Evolutionary conservation across 2,888 invertebrate species (phyloP), one percentile per base, ranked within the genome.

Genomic region (Caenorhabditis sulstoni): DNA sequence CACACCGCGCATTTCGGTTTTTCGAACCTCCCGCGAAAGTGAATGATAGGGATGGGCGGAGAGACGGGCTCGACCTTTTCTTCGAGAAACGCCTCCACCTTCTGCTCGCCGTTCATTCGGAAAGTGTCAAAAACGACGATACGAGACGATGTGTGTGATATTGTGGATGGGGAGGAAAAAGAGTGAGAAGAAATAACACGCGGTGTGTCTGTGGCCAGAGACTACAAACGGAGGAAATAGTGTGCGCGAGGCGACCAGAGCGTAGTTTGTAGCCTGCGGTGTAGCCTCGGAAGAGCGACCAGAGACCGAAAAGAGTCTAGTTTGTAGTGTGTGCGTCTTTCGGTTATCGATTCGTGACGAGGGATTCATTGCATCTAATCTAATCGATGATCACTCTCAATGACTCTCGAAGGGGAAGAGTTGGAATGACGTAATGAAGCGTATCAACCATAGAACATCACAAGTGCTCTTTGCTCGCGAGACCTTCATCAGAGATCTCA

Each of bases 1-100:
- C 78, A 78, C 20, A 78, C 53, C 7, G 78, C 49, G 49, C 78
- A 78, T 23, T 66, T 66, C 5, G 66, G 64, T 23, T 77, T 77
- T 11, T 65, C 70, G 14, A 39, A 71, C n/a, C 22, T 47, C 7
- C 22, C 39, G 22, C 67, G 49, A n/a, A 57, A 29, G 7, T 29
- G 29, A 7, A 29, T 7, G 29, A 29, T 29, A 29, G 67, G 29
- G 23, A 58, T 57, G 0, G 14, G 22, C 23, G 67, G 44, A 12
- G 29, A 29, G 29, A 29, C 4, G 29, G 29, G 29, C 29, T 39
- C 67, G 12, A 49, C 5, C 50, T 37, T n/a, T n/a, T 29, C 9
- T 35, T 44, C 29, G 29, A 58, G 4, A 23, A 58, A 58, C 11
- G 58, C 23, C n/a, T 58, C 58, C 3, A 22, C 11, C 23, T 58